Evolutionary conservation across 2,113 vertebrate species (phyloP), one percentile per base, ranked within the genome.

Genomic region (Leiothrix lutea): DNA sequence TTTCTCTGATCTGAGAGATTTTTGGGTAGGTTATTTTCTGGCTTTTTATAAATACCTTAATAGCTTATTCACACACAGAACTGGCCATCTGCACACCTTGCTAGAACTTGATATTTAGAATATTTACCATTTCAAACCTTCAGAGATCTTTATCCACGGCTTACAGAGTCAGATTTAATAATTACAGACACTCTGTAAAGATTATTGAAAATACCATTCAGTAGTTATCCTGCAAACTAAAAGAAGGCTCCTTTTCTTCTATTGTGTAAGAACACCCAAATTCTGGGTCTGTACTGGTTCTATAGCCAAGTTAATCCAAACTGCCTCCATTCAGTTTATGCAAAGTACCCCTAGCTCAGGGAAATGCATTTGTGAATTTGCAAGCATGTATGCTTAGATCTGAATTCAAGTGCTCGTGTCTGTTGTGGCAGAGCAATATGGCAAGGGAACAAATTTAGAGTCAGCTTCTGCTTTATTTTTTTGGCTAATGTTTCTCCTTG

Each of bases 1-100:
- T 93, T 97, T 96, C 86, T 80, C 57, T 93, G 69, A 77, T 61
- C 33, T 35, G 11, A 67, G 54, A 94, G n/a, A 42, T 83, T 92
- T 91, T 74, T 14, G 50, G 42, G 35, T 45, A 48, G 23, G 53
- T 69, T 84, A 81, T 90, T 79, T 88, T 88, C 31, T 51, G 38
- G 8, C 22, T 79, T 92, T 58, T 87, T 60, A 80, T n/a, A 71
- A 83, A 86, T 70, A 44, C 45, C 24, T 87, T 48, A 86, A 66
- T 51, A 70, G 57, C 69, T 80, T 60, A 79, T 86, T 90, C 81
- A 91, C 50, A 40, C 6, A 31, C 12, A 75, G 56, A 72, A 86
- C 12, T 86, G 56, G 26, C 8, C 16, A 31, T 54, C 48, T 78
- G 48, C 33, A 54, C 16, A 60, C 12, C 44, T 83, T 91, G 12